Evolutionary conservation across 2,113 vertebrate genomes (phyloP), one percentile per base, ranked within the genome.

Genomic region (Vicugna pacos): DNA sequence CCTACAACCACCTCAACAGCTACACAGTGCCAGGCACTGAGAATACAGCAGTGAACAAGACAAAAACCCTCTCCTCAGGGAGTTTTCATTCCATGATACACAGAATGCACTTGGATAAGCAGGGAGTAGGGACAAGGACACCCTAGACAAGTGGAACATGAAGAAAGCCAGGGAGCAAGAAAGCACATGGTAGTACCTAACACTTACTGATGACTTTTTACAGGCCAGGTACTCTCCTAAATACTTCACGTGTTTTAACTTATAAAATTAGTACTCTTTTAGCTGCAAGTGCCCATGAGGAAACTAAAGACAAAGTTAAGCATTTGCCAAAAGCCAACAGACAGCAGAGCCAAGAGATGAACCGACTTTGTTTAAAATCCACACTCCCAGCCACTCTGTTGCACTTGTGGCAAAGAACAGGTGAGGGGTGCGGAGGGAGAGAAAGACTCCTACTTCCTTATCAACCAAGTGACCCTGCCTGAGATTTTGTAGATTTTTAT

Each of bases 301-400:
- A 91, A 64, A 38, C 35, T 52, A 93, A 70, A 48, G 24, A 91
- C n/a, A 95, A 73, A 17, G 12, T 65, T 72, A 65, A 67, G 60
- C 22, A 79, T 3, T 7, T 46, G 3, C 24, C 48, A 22, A 75
- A 85, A 91, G 22, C 22, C 42, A 76, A 24, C 3, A 22, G 6
- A 28, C 4, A n/a, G 32, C 50, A 91, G 7, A 77, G 20, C 17
- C 75, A 75, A 93, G 28, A 81, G 85, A 67, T 56, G 13, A 85
- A n/a, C 0, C 16, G 38, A 77, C 52, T 79, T 69, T 50, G 42
- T 32, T 24, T 52, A 65, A 69, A 92, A 84, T 4, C 10, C 38
- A 60, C 54, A 19, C 15, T 67, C 10, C 46, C 54, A 75, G 64
- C 28, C 76, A 60, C 9, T 42, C 3, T n/a, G 28, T 9, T 17